Conservation (phyloP, 2,888 invertebrate genomes). For the Acrocera orbiculus region DNA sequence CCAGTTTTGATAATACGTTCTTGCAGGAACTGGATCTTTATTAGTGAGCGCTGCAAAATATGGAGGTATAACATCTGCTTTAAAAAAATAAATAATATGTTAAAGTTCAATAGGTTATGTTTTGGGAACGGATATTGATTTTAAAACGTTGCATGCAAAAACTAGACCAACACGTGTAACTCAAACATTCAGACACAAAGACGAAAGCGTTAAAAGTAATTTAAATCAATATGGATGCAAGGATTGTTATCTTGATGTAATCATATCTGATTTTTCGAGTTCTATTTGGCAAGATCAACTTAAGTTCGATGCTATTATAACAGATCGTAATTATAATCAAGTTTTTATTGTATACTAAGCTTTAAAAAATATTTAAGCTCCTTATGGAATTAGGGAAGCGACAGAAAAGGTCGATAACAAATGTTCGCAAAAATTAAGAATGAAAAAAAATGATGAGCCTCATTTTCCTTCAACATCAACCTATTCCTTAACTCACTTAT, state of each 20-base stretch:
- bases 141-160: slow-evolving; percentile 76
- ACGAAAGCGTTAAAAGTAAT: slow-evolving; percentile 79
- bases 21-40: slow-evolving; percentile 66
- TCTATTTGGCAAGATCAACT: slow-evolving; percentile 55
- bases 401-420: slow-evolving; percentile 52
- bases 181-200: slow-evolving; percentile 57
- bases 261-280: slow-evolving; percentile 82
- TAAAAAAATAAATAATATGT: not conserved
- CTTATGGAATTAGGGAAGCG: slow-evolving; percentile 92
- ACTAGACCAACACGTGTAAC: slow-evolving; percentile 62
- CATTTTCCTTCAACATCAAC: slow-evolving; percentile 74
- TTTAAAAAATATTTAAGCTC: slow-evolving; percentile 44
- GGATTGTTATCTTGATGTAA: slow-evolving; percentile 62
- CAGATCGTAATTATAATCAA: slow-evolving; percentile 62
- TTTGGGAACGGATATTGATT: slow-evolving; percentile 86
- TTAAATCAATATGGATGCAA: slow-evolving; percentile 71
- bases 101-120: slow-evolving; percentile 48
- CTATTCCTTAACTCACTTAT: slow-evolving; percentile 68
- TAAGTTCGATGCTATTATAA: slow-evolving; percentile 79
- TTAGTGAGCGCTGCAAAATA: slow-evolving; percentile 79
- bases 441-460: slow-evolving; percentile 40
- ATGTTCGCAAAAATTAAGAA: slow-evolving; percentile 29
- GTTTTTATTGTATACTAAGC: not conserved
- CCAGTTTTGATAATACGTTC: too few relatives aligned
- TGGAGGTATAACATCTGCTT: slow-evolving; percentile 38